phyloP scores from a whole-genome alignment of 2,113 vertebrate genomes.

The Psittacara wagleri region DNA sequence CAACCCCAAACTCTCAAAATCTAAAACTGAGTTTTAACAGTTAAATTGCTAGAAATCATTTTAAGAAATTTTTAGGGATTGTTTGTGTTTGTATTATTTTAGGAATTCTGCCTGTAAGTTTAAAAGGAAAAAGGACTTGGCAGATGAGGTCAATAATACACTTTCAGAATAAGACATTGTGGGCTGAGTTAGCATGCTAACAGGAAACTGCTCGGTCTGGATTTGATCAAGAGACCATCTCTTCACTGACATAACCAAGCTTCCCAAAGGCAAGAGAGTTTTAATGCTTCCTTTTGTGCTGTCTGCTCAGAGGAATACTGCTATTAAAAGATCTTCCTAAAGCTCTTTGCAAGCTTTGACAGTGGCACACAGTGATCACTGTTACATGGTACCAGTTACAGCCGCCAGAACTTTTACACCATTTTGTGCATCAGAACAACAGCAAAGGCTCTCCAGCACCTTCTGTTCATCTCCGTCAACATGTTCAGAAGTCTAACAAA shows the following conservation, averaged over 20 bases:
- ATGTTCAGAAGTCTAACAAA: rapidly evolving
- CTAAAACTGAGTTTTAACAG: neutral
- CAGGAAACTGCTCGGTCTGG: slow-evolving; percentile 89
- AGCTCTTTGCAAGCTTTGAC: neutral
- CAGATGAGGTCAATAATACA: slow-evolving; percentile 53
- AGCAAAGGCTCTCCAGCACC: neutral
- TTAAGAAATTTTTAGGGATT: slow-evolving; percentile 12
- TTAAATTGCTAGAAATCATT: neutral
- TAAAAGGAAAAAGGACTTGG: slow-evolving; percentile 61
- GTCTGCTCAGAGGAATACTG: slow-evolving; percentile 10
- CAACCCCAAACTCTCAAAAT: neutral
- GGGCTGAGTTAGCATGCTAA: slow-evolving; percentile 72
- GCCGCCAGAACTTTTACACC: neutral
- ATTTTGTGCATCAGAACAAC: neutral
- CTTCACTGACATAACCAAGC: slow-evolving; percentile 65
- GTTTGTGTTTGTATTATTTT: slow-evolving; percentile 56
- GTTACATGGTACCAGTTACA: neutral
- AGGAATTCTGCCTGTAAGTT: slow-evolving; percentile 47
- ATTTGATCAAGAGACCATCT: slow-evolving; percentile 82
- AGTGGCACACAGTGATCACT: neutral
- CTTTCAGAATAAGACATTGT: slow-evolving; percentile 49
- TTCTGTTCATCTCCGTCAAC: neutral
- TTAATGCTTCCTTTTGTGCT: slow-evolving; percentile 15
- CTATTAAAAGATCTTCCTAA: neutral
- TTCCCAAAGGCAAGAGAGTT: slow-evolving; percentile 51